A percentile compares a stretch with the other conserved stretches of the same genome.
phyloP scores from a whole-genome alignment of 2,797 vertebrate species.

The Allobates femoralis region DNA sequence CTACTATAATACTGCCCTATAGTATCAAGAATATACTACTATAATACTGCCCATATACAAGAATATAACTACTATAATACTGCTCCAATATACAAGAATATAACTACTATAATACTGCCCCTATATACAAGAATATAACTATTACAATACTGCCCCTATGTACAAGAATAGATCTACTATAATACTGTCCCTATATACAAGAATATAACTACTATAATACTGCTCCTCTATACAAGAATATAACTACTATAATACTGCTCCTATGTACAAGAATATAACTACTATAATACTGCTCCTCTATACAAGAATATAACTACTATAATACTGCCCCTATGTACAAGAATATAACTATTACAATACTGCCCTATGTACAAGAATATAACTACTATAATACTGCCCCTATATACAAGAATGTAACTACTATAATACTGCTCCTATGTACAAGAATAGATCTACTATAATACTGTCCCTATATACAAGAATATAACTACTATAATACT shows the following conservation, averaged over 20 bases:
- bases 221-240: too few relatives aligned
- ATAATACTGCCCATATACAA: too few relatives aligned
- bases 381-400: not conserved
- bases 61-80: too few relatives aligned
- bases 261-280: not conserved
- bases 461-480: not conserved
- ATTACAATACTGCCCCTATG: too few relatives aligned
- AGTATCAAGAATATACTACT: too few relatives aligned
- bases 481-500: conserved; percentile 14
- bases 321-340: not conserved
- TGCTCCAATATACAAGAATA: too few relatives aligned
- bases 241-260: not conserved
- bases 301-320: not conserved
- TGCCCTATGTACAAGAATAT: not conserved
- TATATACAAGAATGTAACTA: not conserved
- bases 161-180: too few relatives aligned
- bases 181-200: too few relatives aligned
- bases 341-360: not conserved
- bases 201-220: too few relatives aligned
- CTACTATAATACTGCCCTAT: too few relatives aligned
- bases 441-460: not conserved
- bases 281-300: not conserved
- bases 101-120: too few relatives aligned
- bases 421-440: not conserved
- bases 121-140: too few relatives aligned